These are phyloP conservation scores for Carterocephalus palaemon DNA, from an alignment of 2,888 invertebrate genomes.

Conservation along the genomic window DNA sequence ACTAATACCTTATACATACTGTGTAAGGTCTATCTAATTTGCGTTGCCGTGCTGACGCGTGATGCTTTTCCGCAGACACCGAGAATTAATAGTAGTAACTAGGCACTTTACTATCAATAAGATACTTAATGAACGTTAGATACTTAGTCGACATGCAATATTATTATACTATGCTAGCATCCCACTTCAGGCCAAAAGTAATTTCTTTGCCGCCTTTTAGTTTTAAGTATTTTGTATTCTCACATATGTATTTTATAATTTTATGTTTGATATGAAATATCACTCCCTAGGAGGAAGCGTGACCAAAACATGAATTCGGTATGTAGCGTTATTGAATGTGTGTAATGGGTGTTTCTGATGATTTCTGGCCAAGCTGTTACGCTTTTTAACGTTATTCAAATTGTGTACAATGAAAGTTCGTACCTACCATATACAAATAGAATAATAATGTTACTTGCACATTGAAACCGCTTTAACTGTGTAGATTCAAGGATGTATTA, in stretches of 20 bases:
- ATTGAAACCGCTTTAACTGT: slow-evolving; percentile 38
- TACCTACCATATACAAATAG: slow-evolving; percentile 4
- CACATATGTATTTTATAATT: slow-evolving; percentile 31
- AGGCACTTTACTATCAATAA: slow-evolving; percentile 28
- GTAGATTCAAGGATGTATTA: slow-evolving; percentile 14
- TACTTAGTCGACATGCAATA: slow-evolving; percentile 32
- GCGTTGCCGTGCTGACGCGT: too few relatives aligned
- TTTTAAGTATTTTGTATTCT: slow-evolving; percentile 44
- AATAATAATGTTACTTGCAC: slow-evolving; percentile 21
- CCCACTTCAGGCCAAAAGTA: slow-evolving; percentile 51
- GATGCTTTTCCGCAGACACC: too few relatives aligned
- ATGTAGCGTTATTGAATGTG: slow-evolving; percentile 24
- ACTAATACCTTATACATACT: too few relatives aligned
- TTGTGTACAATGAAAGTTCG: slow-evolving; percentile 5
- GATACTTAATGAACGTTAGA: slow-evolving; percentile 34
- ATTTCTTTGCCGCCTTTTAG: slow-evolving; percentile 57
- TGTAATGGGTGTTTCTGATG: slow-evolving; percentile 20
- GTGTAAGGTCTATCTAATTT: too few relatives aligned
- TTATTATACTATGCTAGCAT: slow-evolving; percentile 30
- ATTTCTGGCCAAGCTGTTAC: slow-evolving; percentile 7
- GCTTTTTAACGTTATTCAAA: slow-evolving; percentile 2
- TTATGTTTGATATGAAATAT: slow-evolving; percentile 43
- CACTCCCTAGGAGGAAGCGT: slow-evolving; percentile 26
- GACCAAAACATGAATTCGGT: slow-evolving; percentile 21
- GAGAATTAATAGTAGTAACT: slow-evolving; percentile 27